Evolutionary conservation across 2,113 vertebrate genomes (phyloP).

Genomic region (Hippocampus mohnikei): DNA sequence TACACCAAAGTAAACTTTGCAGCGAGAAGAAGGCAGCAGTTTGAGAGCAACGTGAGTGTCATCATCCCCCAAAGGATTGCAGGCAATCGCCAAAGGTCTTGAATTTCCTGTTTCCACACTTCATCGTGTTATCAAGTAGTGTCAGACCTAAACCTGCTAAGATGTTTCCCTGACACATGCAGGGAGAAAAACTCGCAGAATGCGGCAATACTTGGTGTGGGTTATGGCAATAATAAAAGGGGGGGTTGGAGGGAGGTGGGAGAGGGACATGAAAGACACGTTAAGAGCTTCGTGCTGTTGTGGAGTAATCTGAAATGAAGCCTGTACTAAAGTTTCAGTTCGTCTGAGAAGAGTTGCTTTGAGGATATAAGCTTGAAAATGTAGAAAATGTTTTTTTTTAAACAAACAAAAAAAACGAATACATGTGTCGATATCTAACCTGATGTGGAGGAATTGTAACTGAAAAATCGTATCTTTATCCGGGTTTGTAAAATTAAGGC

Average conservation of each 20-base stretch:
- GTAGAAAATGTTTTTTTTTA: no score
- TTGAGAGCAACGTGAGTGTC: neutral
- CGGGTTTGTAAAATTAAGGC: no score
- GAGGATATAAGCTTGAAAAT: no score
- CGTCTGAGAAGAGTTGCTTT: neutral
- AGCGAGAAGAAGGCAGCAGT: neutral
- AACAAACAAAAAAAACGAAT: no score
- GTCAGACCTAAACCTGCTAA: constrained; percentile 1
- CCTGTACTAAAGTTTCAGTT: neutral
- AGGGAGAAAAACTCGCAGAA: neutral
- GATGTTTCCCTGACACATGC: neutral
- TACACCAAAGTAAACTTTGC: neutral
- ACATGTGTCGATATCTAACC: no score
- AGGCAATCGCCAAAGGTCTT: neutral
- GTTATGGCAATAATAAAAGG: neutral
- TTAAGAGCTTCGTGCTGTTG: neutral
- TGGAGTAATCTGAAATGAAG: neutral
- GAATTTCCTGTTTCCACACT: constrained; percentile 1
- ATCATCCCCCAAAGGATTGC: neutral
- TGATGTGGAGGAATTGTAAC: no score
- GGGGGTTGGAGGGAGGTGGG: neutral
- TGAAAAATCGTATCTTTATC: no score
- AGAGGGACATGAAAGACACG: neutral
- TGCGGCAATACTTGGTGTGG: neutral
- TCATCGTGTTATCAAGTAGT: neutral